phyloP scores from a whole-genome alignment of 2,797 vertebrate genomes.

The Lindbergichthys nudifrons region DNA sequence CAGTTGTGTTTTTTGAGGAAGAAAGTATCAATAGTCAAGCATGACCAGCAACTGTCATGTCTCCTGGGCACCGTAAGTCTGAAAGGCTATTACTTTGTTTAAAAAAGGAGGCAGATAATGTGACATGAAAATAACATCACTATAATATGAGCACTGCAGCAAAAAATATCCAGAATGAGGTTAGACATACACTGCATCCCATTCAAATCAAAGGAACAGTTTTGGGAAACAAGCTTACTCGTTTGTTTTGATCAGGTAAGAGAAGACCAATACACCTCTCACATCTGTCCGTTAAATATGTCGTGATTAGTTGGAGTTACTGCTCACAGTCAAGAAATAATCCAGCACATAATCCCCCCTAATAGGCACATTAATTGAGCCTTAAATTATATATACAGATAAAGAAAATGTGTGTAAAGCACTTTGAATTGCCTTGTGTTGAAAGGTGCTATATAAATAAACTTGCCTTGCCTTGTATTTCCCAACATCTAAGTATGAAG shows the following conservation, averaged over 20 bases:
- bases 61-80: constrained; percentile 50
- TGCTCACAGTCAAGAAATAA: not conserved
- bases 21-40: constrained; percentile 47
- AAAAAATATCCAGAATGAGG: constrained; percentile 45
- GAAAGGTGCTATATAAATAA: no score
- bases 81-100: constrained; percentile 59
- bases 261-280: not conserved
- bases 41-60: constrained; percentile 40
- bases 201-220: constrained; percentile 27
- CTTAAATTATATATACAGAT: no score
- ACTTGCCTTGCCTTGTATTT: no score
- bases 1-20: constrained; percentile 52
- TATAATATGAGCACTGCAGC: constrained; percentile 46
- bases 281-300: no score
- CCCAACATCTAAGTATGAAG: not conserved
- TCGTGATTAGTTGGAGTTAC: no score
- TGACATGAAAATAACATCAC: constrained; percentile 49
- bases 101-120: constrained; percentile 48
- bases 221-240: constrained; percentile 20
- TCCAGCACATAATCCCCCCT: not conserved
- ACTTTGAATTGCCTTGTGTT: no score
- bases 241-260: not conserved
- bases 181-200: constrained; percentile 68
- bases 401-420: not conserved
- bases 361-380: no score